These are phyloP conservation scores for Meiosimyza decipiens DNA, from an alignment of 2,888 invertebrate genomes.

Conservation along the genomic window DNA sequence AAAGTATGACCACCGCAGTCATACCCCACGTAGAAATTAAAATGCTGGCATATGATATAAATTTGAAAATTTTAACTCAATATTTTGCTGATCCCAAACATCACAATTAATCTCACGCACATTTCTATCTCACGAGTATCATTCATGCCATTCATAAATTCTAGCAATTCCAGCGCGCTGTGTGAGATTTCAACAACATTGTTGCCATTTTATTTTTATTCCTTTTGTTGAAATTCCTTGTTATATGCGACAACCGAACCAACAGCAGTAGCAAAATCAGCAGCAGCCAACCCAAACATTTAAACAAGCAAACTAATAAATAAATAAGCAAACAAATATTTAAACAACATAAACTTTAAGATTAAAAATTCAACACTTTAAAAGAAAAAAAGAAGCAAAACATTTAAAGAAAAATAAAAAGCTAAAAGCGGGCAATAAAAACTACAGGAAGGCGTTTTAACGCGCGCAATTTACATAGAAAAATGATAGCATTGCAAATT, in stretches of 20 bases:
- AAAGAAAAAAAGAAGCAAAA: not conserved
- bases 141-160: conserved; percentile 43
- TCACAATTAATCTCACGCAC: conserved; percentile 45
- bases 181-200: conserved; percentile 30
- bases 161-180: conserved; percentile 27
- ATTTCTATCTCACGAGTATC: conserved; percentile 50
- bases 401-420: not conserved
- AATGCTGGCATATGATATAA: too few species aligned
- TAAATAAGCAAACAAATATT: conserved; percentile 8
- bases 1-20: too few species aligned
- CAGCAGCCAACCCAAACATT: not conserved
- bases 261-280: not conserved
- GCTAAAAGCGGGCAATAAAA: not conserved
- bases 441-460: conserved; percentile 29
- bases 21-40: too few species aligned
- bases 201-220: not conserved
- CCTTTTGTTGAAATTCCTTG: not conserved
- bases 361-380: conserved; percentile 14
- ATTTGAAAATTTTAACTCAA: too few species aligned
- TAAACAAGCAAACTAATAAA: not conserved
- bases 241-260: not conserved
- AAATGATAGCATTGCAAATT: conserved; percentile 20
- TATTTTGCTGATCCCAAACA: conserved; percentile 9
- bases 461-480: conserved; percentile 27
- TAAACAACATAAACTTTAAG: not conserved